A percentile compares a stretch with the other conserved stretches of the same genome.
Conservation (phyloP, 2,113 vertebrate species). For the Camelus dromedarius region DNA sequence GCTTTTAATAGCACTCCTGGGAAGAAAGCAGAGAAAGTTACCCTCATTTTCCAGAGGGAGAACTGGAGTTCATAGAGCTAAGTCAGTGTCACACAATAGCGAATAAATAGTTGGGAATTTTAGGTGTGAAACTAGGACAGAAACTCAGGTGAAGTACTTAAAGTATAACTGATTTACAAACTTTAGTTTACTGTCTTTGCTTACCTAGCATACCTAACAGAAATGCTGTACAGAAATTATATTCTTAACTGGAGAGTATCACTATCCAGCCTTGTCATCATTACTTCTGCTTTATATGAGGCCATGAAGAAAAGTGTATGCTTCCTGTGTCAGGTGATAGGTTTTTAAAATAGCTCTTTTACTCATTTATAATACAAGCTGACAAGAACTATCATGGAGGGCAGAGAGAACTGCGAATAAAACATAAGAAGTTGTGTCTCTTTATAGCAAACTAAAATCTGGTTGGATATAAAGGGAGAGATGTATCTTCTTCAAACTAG, state of each 20-base stretch:
- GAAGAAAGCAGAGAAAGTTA: neutral
- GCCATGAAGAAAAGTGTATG: neutral
- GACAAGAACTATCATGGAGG: neutral
- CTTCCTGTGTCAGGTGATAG: neutral
- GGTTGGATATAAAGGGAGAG: neutral
- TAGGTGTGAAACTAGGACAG: neutral
- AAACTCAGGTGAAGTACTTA: neutral
- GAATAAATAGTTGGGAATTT: neutral
- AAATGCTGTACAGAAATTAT: neutral
- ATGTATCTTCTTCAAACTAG: conserved; percentile 5
- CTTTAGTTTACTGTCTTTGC: neutral
- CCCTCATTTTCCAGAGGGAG: neutral
- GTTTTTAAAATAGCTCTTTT: conserved; percentile 36
- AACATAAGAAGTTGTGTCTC: neutral
- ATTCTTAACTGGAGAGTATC: neutral
- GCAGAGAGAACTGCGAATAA: neutral
- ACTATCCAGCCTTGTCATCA: neutral
- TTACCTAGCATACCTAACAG: neutral
- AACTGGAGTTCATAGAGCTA: neutral
- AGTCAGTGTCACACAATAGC: neutral
- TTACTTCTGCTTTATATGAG: neutral
- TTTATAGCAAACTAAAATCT: conserved; percentile 11
- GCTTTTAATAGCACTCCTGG: neutral
- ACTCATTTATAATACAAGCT: conserved; percentile 24
- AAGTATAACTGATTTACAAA: neutral